These are phyloP conservation scores for Neogobius melanostomus DNA, from an alignment of 2,113 vertebrate genomes.

Conservation along the genomic window DNA sequence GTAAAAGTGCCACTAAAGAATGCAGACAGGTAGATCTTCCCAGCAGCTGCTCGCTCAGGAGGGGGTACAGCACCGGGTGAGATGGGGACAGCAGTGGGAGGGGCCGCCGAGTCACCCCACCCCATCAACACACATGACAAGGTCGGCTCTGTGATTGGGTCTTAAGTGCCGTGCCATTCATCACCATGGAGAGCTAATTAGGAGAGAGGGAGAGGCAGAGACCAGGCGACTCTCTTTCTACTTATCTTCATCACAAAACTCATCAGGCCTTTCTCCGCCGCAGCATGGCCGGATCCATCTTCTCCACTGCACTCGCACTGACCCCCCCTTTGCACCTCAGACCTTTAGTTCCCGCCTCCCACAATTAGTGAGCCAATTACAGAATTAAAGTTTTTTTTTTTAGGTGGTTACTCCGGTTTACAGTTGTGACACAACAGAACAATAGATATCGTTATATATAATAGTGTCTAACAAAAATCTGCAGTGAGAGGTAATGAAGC, in stretches of 20 bases:
- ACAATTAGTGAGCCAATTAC: not conserved
- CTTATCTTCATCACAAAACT: slow-evolving; percentile 39
- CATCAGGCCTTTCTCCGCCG: slow-evolving; percentile 17
- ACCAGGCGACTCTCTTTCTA: slow-evolving; percentile 28
- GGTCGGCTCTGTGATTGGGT: slow-evolving; percentile 66
- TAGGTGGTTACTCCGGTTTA: not conserved
- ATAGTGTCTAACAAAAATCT: too few relatives aligned
- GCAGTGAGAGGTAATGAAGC: too few relatives aligned
- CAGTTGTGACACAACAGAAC: not conserved
- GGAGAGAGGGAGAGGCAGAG: slow-evolving; percentile 36
- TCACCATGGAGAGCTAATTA: slow-evolving; percentile 71
- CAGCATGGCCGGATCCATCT: not conserved
- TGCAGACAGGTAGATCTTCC: slow-evolving; percentile 34
- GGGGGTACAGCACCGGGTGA: slow-evolving; percentile 52
- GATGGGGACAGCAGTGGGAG: slow-evolving; percentile 31
- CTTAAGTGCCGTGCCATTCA: slow-evolving; percentile 67
- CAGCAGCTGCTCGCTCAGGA: slow-evolving; percentile 68
- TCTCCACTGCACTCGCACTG: slow-evolving; percentile 10
- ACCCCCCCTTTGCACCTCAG: not conserved
- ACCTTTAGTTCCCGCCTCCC: slow-evolving; percentile 2
- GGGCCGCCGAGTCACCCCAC: slow-evolving; percentile 47
- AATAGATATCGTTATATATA: not conserved
- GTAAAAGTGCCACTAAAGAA: slow-evolving; percentile 21
- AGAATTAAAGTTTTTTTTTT: not conserved
- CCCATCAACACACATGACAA: slow-evolving; percentile 73